A percentile compares a stretch with the other conserved stretches of the same genome.
Conservation (phyloP, 2,797 vertebrate species). For the Eulemur rubriventer region DNA sequence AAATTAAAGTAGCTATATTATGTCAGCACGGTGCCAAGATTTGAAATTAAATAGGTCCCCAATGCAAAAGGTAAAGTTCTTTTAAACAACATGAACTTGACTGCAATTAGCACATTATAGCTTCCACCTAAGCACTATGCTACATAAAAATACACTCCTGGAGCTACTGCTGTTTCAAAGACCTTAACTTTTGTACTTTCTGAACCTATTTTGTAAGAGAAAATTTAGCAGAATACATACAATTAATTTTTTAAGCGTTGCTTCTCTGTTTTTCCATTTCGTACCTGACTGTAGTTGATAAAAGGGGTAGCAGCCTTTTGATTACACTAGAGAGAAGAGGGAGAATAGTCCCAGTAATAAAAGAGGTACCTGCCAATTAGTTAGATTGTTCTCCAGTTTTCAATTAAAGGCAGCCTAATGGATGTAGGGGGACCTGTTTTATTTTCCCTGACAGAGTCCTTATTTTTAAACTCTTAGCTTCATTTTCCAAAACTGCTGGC, state of each 20-base stretch:
- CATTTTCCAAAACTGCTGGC: conserved; percentile 68
- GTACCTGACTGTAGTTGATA: neutral
- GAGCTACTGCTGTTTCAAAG: neutral
- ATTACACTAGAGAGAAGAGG: neutral
- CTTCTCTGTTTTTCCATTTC: neutral
- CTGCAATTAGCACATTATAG: conserved; percentile 43
- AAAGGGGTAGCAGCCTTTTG: neutral
- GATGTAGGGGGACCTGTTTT: conserved; percentile 65
- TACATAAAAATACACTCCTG: neutral
- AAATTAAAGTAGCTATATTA: conserved; percentile 68
- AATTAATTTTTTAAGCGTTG: conserved; percentile 49
- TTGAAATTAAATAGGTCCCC: conserved; percentile 66
- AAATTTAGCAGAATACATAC: conserved; percentile 35
- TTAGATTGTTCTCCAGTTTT: conserved; percentile 65
- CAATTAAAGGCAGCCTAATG: conserved; percentile 72
- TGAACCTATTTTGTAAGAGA: neutral
- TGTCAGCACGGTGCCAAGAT: conserved; percentile 62
- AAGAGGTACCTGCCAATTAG: conserved; percentile 67
- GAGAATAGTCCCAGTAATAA: conserved; percentile 21
- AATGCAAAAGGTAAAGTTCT: conserved; percentile 59
- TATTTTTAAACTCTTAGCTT: conserved; percentile 74
- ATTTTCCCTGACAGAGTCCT: conserved; percentile 75
- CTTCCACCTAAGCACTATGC: neutral
- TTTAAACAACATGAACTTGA: conserved; percentile 55
- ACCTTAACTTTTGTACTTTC: neutral